Conservation (phyloP, 1,140 invertebrate species). For the Dreissena polymorpha region DNA sequence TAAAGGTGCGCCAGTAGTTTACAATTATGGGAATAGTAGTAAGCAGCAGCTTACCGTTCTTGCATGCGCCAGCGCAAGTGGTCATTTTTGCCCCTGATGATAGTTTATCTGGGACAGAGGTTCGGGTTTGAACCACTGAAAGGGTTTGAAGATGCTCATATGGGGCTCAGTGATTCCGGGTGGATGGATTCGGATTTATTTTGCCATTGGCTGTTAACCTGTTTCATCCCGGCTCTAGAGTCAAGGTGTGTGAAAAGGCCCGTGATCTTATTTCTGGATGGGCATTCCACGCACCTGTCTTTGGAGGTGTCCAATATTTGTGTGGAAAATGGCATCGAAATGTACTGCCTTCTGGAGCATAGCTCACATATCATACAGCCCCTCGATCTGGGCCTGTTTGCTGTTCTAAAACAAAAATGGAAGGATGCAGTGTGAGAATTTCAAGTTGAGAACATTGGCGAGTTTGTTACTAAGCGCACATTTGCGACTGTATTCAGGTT, state of each 20-base stretch:
- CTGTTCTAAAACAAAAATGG: constrained; percentile 13
- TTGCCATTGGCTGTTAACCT: constrained; percentile 9
- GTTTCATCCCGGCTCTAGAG: constrained; percentile 1
- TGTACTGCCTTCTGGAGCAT: constrained; percentile 22
- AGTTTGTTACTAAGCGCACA: constrained; percentile 24
- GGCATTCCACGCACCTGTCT: constrained; percentile 3
- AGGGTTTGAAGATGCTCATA: constrained; percentile 19
- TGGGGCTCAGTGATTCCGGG: constrained; percentile 11
- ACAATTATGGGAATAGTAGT: constrained; percentile 22
- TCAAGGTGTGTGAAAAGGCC: not conserved
- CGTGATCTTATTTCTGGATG: constrained; percentile 19
- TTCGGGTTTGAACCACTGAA: constrained; percentile 14
- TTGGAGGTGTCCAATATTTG: constrained; percentile 10
- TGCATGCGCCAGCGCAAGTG: constrained; percentile 11
- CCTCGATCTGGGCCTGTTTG: constrained; percentile 19
- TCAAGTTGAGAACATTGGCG: constrained; percentile 13
- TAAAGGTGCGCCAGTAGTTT: constrained; percentile 32
- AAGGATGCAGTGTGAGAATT: constrained; percentile 4
- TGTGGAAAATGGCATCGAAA: not conserved
- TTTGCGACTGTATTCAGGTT: constrained; percentile 24
- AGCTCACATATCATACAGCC: no score
- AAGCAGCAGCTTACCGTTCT: constrained; percentile 24
- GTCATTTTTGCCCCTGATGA: constrained; percentile 1
- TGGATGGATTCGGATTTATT: constrained; percentile 35
- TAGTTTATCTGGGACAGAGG: constrained; percentile 18